Evolutionary conservation across 2,888 invertebrate species (phyloP).

Genomic region (Acrobasis repandana): DNA sequence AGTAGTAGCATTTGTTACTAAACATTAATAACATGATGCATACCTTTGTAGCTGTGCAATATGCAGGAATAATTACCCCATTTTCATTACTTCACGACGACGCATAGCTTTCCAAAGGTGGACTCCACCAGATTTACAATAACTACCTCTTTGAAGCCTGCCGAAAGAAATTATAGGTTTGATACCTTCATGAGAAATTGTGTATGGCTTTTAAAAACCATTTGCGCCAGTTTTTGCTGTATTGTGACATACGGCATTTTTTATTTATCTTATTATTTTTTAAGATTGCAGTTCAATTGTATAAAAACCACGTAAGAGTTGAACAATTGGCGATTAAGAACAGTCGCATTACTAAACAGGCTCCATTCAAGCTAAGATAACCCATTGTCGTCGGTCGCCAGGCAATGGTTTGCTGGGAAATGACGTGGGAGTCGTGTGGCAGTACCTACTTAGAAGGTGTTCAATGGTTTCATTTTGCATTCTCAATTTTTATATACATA

Average conservation of each 20-base stretch:
- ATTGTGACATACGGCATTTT: neutral
- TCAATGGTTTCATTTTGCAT: conserved; percentile 6
- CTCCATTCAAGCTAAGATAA: conserved; percentile 37
- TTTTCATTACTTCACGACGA: conserved; percentile 37
- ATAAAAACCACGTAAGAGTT: conserved; percentile 33
- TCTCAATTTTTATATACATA: neutral
- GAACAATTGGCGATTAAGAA: conserved; percentile 59
- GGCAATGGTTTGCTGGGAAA: conserved; percentile 40
- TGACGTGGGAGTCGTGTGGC: conserved; percentile 48
- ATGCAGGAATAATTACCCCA: conserved; percentile 44
- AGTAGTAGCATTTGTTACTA: conserved; percentile 12
- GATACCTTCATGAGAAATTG: neutral
- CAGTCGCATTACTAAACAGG: conserved; percentile 42
- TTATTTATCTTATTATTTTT: conserved; percentile 5
- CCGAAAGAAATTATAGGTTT: conserved; percentile 7
- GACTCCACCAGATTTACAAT: conserved; percentile 35
- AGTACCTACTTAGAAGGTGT: neutral
- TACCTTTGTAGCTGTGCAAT: conserved; percentile 35
- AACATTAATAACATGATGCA: conserved; percentile 30
- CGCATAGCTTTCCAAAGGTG: conserved; percentile 44
- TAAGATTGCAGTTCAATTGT: conserved; percentile 24
- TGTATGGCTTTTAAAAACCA: neutral
- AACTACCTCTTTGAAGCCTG: conserved; percentile 9
- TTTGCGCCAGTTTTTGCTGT: neutral
- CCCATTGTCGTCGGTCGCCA: conserved; percentile 50